phyloP scores from a whole-genome alignment of 2,797 vertebrate species.

The Sardinella longiceps region DNA sequence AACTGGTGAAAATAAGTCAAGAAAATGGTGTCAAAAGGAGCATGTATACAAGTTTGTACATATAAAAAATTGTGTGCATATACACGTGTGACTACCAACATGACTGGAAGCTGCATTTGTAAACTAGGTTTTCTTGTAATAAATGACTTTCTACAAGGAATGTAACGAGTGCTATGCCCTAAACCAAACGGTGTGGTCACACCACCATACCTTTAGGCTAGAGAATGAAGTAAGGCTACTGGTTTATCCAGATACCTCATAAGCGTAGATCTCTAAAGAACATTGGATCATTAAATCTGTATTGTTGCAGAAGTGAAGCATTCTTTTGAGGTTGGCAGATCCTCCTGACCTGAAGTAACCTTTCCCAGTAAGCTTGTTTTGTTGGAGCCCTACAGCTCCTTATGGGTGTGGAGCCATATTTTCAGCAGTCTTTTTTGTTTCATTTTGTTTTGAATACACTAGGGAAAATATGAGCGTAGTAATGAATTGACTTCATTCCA shows the following conservation, averaged over 20 bases:
- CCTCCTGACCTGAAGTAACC: too few relatives aligned
- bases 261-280: too few relatives aligned
- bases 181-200: not conserved
- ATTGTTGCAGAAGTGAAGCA: too few relatives aligned
- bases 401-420: too few relatives aligned
- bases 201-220: not conserved
- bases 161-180: conserved; percentile 17
- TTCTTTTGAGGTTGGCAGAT: too few relatives aligned
- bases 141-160: conserved; percentile 81
- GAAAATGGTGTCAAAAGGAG: conserved; percentile 79
- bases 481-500: not conserved
- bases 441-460: too few relatives aligned
- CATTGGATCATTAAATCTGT: too few relatives aligned
- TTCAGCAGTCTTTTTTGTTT: too few relatives aligned
- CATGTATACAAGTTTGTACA: conserved; percentile 87
- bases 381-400: too few relatives aligned
- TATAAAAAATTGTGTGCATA: conserved; percentile 85
- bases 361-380: too few relatives aligned
- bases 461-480: not conserved
- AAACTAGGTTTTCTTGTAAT: conserved; percentile 83
- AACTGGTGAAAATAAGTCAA: conserved; percentile 68
- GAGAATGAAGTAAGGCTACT: too few relatives aligned
- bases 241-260: too few relatives aligned
- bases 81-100: conserved; percentile 73
- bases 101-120: conserved; percentile 84